Evolutionary conservation across 2,888 invertebrate genomes (phyloP).

Genomic region (Podotricha telesiphe): DNA sequence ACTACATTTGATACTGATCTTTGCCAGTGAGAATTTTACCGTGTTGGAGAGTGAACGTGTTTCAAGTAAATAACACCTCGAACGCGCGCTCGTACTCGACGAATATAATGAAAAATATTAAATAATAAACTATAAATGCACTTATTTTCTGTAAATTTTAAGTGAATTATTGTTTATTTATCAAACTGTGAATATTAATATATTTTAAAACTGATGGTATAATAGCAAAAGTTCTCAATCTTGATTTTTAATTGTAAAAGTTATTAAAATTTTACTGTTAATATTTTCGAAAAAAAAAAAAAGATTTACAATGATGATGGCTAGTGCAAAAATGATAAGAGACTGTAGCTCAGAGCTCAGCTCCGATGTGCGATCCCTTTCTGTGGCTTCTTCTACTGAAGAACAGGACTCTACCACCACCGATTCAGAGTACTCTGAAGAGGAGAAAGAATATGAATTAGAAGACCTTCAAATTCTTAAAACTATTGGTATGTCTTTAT

Average conservation of each 20-base stretch:
- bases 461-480: slow-evolving; percentile 94
- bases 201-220: slow-evolving; percentile 18
- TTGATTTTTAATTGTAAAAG: neutral
- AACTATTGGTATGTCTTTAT: slow-evolving; percentile 89
- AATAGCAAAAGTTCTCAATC: slow-evolving; percentile 28
- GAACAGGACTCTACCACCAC: slow-evolving; percentile 82
- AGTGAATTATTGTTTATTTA: slow-evolving; percentile 31
- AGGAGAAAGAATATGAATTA: slow-evolving; percentile 86
- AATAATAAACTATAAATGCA: slow-evolving; percentile 46
- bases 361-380: slow-evolving; percentile 77
- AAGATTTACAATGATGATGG: slow-evolving; percentile 76
- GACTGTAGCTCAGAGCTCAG: slow-evolving; percentile 81
- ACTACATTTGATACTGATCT: slow-evolving; percentile 38
- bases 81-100: slow-evolving; percentile 59
- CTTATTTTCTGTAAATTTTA: slow-evolving; percentile 27
- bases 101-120: slow-evolving; percentile 40
- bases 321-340: slow-evolving; percentile 81
- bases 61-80: slow-evolving; percentile 43
- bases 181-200: slow-evolving; percentile 9
- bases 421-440: slow-evolving; percentile 83
- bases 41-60: slow-evolving; percentile 60
- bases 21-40: slow-evolving; percentile 60
- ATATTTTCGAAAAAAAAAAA: slow-evolving; percentile 16
- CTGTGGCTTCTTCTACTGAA: slow-evolving; percentile 81
- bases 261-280: neutral